A percentile compares a stretch with the other conserved stretches of the same genome.
phyloP scores from a whole-genome alignment of 2,113 vertebrate genomes.

The Sapayoa aenigma region DNA sequence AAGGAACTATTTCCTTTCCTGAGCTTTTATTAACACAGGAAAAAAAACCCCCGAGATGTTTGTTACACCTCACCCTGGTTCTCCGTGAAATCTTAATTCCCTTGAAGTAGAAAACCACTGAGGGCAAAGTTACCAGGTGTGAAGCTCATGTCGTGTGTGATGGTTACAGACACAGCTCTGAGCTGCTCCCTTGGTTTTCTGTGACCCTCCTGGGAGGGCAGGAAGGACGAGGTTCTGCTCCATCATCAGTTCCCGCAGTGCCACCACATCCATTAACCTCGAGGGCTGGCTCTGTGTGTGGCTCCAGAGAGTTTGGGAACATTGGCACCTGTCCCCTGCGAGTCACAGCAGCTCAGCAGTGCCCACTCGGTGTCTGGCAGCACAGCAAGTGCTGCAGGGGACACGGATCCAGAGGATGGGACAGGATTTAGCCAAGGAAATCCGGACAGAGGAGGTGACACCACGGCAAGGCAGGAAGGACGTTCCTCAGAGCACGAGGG shows the following conservation, averaged over 20 bases:
- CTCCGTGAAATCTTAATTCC: not conserved
- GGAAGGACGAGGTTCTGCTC: not conserved
- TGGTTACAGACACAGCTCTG: not conserved
- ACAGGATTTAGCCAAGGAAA: not conserved
- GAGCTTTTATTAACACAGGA: not conserved
- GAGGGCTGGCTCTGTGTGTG: not conserved
- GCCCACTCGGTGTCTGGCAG: constrained; percentile 6
- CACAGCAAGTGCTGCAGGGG: not conserved
- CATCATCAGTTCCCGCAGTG: not conserved
- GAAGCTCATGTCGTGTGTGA: not conserved
- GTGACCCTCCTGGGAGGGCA: constrained; percentile 6
- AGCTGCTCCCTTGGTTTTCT: not conserved
- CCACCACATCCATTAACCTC: not conserved
- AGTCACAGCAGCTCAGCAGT: not conserved
- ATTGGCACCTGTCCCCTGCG: not conserved
- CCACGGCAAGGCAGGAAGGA: not conserved
- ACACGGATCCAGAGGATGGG: not conserved
- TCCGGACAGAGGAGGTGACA: not conserved
- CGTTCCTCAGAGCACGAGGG: not conserved
- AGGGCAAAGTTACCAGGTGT: not conserved
- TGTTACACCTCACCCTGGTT: not conserved
- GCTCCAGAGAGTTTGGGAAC: not conserved
- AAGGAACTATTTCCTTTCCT: not conserved
- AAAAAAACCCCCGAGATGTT: not conserved
- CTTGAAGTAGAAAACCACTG: not conserved